Base-by-base conservation (phyloP, 37 sponge, comb jelly and placozoan genomes). In the Oscarella lobularis region DNA sequence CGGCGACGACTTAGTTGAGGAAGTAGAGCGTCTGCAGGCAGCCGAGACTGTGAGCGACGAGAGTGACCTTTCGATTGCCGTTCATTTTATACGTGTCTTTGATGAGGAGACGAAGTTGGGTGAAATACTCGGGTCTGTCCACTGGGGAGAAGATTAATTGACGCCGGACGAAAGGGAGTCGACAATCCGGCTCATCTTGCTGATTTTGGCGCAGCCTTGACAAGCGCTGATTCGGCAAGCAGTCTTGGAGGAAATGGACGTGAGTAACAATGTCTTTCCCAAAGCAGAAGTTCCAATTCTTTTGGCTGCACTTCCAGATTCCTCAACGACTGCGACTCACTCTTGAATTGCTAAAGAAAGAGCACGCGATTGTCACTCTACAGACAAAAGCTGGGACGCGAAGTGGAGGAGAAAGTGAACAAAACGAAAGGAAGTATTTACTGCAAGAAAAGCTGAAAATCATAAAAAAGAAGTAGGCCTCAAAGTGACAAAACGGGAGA, bases 361-460 rank as follows among this genome's bases (percentile, higher is more conserved):
- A 96, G 81, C 76, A 83, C 31, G 97, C 92, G 3, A 77, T 96
- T 34, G 92, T 81, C 41, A 84, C 85, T 2, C 76, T 96, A 38
- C 97, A 96, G 80, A n/a, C 87, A 92, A 74, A 80, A 87, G 76
- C 79, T 96, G 2, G 87, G 90, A 0, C 88, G 88, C 48, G 87
- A 90, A 82, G 94, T 95, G 66, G 97, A 96, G 78, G 92, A 96
- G 73, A 91, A 89, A 74, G 92, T 92, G 73, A 85, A 81, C 76
- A 92, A 82, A 38, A 84, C 85, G 81, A 96, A 72, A 37, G 97
- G n/a, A 83, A 88, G 76, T 96, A 83, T 39, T 75, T 92, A 66
- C 74, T 96, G 55, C 87, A 92, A 39, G 97, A 96, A 67, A 92
- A 96, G 84, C 79, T 96, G 75, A 91, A 87, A 76, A 96, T 96